Conservation (phyloP, 2,888 invertebrate genomes). For the Volucella inanis region DNA sequence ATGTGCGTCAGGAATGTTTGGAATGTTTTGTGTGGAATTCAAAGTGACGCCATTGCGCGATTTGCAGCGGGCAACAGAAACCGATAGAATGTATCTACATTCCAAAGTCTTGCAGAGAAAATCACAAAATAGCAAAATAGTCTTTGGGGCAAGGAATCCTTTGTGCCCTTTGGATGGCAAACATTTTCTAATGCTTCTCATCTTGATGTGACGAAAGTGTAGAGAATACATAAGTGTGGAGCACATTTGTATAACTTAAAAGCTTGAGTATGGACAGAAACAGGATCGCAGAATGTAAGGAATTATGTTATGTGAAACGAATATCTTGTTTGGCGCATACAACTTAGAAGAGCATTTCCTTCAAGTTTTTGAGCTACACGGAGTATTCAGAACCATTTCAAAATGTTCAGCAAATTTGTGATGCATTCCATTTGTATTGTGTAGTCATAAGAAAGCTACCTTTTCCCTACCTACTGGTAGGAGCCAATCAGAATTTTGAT, state of each 20-base stretch:
- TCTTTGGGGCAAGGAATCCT: constrained; percentile 22
- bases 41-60: constrained; percentile 63
- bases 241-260: constrained; percentile 16
- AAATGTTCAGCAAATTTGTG: too few relatives aligned
- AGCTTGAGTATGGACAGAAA: constrained; percentile 32
- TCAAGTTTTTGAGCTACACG: not conserved
- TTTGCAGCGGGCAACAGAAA: constrained; percentile 60
- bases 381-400: not conserved
- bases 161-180: constrained; percentile 26
- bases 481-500: too few relatives aligned
- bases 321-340: not conserved
- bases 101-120: not conserved
- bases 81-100: not conserved
- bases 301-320: not conserved
- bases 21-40: constrained; percentile 67
- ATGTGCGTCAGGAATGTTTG: constrained; percentile 62
- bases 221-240: too few relatives aligned
- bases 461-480: too few relatives aligned
- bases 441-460: too few relatives aligned
- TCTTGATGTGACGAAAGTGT: not conserved
- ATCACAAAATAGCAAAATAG: not conserved
- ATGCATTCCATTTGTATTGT: too few relatives aligned
- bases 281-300: constrained; percentile 25
- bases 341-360: not conserved
- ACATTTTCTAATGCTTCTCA: not conserved